Conservation (phyloP, 2,888 invertebrate species). For the Trissolcus japonicus region DNA sequence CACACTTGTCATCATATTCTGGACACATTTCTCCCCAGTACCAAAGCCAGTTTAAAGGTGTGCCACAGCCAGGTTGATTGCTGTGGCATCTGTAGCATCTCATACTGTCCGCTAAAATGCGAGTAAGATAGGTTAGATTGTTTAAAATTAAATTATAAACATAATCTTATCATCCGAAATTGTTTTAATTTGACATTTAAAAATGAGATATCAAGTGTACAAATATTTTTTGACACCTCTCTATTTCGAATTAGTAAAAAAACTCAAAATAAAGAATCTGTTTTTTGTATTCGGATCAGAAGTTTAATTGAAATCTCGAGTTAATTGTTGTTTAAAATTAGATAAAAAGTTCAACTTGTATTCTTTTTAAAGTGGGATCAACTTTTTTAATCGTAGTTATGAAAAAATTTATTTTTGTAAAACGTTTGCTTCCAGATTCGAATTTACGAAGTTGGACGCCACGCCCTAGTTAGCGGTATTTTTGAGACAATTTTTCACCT, state of each 20-base stretch:
- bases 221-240: too few species aligned
- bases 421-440: not conserved
- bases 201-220: too few species aligned
- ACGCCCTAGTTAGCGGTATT: constrained; percentile 28
- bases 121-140: constrained; percentile 29
- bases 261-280: not conserved
- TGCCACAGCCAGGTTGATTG: constrained; percentile 91
- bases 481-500: constrained; percentile 51
- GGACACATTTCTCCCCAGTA: constrained; percentile 88
- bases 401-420: too few species aligned
- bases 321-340: not conserved
- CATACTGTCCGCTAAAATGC: constrained; percentile 79
- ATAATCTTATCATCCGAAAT: not conserved
- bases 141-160: constrained; percentile 7
- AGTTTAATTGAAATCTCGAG: not conserved
- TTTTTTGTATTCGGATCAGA: not conserved
- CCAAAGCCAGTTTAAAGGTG: constrained; percentile 88
- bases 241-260: not conserved
- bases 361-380: too few species aligned
- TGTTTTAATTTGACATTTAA: not conserved
- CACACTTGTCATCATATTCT: constrained; percentile 90
- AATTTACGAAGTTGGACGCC: constrained; percentile 25
- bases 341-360: too few species aligned
- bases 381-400: too few species aligned
- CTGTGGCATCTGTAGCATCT: constrained; percentile 95